phyloP scores from a whole-genome alignment of 2,113 vertebrate genomes.

The Halcyon senegalensis region DNA sequence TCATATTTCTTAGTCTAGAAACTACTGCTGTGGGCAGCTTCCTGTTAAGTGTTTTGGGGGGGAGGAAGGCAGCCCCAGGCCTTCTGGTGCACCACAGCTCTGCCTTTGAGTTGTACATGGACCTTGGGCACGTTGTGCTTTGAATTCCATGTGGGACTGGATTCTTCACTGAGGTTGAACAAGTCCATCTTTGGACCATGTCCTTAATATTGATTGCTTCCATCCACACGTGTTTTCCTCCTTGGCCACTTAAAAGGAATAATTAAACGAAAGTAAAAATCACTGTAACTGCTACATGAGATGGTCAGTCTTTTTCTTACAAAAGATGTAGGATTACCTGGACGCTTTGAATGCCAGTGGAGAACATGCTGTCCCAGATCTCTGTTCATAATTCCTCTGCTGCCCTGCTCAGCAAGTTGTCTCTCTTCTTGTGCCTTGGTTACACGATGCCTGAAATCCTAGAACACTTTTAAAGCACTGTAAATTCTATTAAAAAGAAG shows the following conservation, averaged over 20 bases:
- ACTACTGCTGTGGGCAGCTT: not conserved
- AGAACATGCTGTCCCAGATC: not conserved
- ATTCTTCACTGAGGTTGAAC: not conserved
- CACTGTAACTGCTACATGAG: not conserved
- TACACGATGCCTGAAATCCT: not conserved
- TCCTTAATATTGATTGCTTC: not conserved
- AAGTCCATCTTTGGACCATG: not conserved
- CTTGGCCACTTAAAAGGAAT: not conserved
- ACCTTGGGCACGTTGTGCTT: not conserved
- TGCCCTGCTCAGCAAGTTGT: not conserved
- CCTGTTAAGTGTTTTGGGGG: not conserved
- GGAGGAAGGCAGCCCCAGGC: not conserved
- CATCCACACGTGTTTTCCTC: not conserved
- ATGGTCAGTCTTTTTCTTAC: not conserved
- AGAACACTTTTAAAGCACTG: not conserved
- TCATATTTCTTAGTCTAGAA: not conserved
- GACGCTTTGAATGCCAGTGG: not conserved
- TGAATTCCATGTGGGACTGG: not conserved
- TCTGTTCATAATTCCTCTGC: not conserved
- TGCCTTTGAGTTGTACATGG: not conserved
- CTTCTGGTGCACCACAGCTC: not conserved
- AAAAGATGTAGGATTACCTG: not conserved
- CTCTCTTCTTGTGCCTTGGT: not conserved
- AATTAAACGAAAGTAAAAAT: not conserved
- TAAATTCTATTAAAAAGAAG: not conserved